Base-by-base conservation (phyloP, 2,113 vertebrate genomes). In the Neotoma lepida region DNA sequence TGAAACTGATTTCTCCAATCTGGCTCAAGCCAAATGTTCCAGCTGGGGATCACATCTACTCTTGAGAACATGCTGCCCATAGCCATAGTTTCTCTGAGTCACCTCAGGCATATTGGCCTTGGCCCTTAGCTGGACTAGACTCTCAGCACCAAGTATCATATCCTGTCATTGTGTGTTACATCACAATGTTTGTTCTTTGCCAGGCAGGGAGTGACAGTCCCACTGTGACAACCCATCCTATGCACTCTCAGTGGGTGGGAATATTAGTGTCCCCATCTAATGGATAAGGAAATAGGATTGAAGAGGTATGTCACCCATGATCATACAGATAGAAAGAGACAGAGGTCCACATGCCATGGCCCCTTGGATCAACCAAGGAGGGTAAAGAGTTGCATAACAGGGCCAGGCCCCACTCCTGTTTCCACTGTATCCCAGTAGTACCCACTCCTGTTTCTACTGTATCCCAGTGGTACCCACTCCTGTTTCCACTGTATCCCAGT, bases 11-110 rank as follows among this genome's bases (percentile, higher is more conserved):
- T 70, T 13, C 14, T 33, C 44, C 24, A 33, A 63, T 17, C 2
- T 0, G 66, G 49, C 15, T 95, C 74, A 12, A 77, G 58, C 26
- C 81, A 91, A 61, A 74, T 8, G 20, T 20, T 28, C 86, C 81
- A 30, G 44, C 17, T 9, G 63, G 88, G 90, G 30, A 58, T 71
- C 68, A 93, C 46, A 0, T 8, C 26, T 51, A 74, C 46, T 92
- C 46, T 94, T 54, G 94, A 70, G 0, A 80, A 88, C 90, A 84
- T 22, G 0, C 61, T 0, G 15, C 94, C 95, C 96, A 96, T 92
- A 5, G 82, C 18, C 33, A 2, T 81, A 77, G 78, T 20, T 28
- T 28, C 33, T 41, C 9, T 71, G 14, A 4, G 8, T 18, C 4
- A 22, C 39, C 74, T 4, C 0, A 0, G 1, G 28, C 20, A 24